A percentile compares a stretch with the other conserved stretches of the same genome.
Conservation (phyloP, 2,113 vertebrate genomes). For the Phalacrocorax pelagicus region DNA sequence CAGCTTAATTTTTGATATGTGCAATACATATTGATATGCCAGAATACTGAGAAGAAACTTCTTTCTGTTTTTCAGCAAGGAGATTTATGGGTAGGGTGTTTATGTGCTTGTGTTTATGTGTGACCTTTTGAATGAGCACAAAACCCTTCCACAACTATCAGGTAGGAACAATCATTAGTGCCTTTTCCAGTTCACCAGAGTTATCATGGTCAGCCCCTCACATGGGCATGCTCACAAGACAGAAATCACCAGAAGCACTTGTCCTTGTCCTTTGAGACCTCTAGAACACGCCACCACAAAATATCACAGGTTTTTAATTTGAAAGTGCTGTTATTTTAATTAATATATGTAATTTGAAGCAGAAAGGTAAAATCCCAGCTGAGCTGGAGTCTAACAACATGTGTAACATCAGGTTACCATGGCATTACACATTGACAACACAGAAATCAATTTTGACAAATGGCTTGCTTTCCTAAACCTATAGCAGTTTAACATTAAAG, state of each 20-base stretch:
- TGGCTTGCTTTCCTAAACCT: background rate
- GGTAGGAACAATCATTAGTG: accelerated
- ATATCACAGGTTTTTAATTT: accelerated
- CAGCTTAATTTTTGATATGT: background rate
- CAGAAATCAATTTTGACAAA: background rate
- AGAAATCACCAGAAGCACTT: accelerated
- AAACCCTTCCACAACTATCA: accelerated
- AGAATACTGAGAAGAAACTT: background rate
- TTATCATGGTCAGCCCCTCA: accelerated
- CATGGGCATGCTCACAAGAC: accelerated
- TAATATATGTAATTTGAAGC: accelerated
- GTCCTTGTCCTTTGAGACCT: background rate
- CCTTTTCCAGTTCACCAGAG: background rate
- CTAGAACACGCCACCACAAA: background rate
- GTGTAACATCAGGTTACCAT: background rate
- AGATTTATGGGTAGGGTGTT: background rate
- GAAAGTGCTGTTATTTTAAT: background rate
- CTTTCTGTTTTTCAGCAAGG: background rate
- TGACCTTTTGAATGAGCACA: background rate
- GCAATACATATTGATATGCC: background rate
- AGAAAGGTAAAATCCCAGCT: background rate
- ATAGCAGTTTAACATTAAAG: background rate
- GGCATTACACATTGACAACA: accelerated
- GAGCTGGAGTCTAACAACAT: background rate
- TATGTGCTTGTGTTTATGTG: background rate